Evolutionary conservation across 1,140 invertebrate species (phyloP), one percentile per base, ranked within the genome.

Genomic region (Acyrthosiphon pisum): DNA sequence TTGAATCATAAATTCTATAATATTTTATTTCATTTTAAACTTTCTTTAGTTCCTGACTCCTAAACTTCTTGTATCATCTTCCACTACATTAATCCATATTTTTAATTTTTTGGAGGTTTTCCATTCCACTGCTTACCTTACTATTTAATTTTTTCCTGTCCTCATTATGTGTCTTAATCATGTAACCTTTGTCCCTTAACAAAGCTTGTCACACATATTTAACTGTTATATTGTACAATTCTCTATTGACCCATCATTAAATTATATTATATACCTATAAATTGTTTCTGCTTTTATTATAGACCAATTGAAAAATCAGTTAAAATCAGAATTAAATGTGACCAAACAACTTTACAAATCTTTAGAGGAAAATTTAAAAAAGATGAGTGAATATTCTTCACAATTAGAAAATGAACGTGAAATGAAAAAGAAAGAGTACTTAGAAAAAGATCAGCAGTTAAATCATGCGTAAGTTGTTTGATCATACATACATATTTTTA

Each of bases 301-400:
- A 93, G 91, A 83, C 18, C 91, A 93, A 53, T 41, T 93, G 14
- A 93, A 93, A 84, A 93, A 50, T 86, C 81, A 93, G 26, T 84
- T 93, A 44, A 93, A 93, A 84, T 86, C 91, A n/a, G 91, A 93
- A 53, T 30, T 93, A 84, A 93, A 93, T 86, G 91, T 93, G 6
- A 93, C 91, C 20, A 93, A 93, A 93, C 68, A 93, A 86, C 76
- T 93, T 26, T 93, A 93, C 26, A 93, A 93, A 93, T 93, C 91
- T 26, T 44, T 93, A 44, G 91, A 93, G 8, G 91, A 93, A 41
- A 93, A 93, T 84, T 56, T 93, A 83, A 93, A 93, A 84, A 93
- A 93, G 60, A 93, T 93, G 91, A 84, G 91, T 84, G 91, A 93
- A 37, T 93, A 93, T 86, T 93, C 91, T 53, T 83, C 76, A 53